Base-by-base conservation (phyloP, 2,888 invertebrate genomes). In the Microplitis deprimator region DNA sequence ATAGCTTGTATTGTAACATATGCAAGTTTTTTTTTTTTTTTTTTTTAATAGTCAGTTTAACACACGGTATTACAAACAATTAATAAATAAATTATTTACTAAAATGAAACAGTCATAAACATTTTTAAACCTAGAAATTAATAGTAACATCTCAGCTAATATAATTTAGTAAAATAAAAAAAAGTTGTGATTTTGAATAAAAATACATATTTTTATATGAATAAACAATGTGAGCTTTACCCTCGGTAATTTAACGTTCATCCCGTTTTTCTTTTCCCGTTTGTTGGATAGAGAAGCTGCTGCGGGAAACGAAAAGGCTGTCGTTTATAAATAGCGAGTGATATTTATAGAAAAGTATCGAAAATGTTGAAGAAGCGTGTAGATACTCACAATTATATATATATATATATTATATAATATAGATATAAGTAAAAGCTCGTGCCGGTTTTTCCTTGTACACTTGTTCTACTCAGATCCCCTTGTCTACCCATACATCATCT, bases 261-360 rank as follows among this genome's bases (percentile, higher is more conserved):
- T 79, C 50, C 13, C 13, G 50, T 50, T 50, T 13, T 50, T 50
- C 50, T 50, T 50, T 50, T 77, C 69, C 76, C 72, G 78, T 74
- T 77, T 80, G 75, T 73, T 75, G 72, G 71, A 41, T 50, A 50
- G 50, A 50, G 50, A 50, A 50, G 10, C 50, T 10, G 81, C 79
- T 77, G 77, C 67, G 68, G 67, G 75, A 74, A 79, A 72, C 82
- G 79, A 79, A 84, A 80, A 83, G 82, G 81, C 81, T 81, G 79
- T 77, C 70, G 81, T 50, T 69, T 87, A 87, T 85, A 88, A 88
- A 88, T 88, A 88, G 86, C 83, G 62, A 68, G 78, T 79, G 80
- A 82, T 88, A 88, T 88, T 88, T 88, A 87, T 87, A 87, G 88
- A 81, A 50, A 82, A 85, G 84, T 80, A 76, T 81, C 83, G 80